A percentile compares a stretch with the other conserved stretches of the same genome.
phyloP scores from a whole-genome alignment of 2,888 invertebrate genomes.

The Glaucopsyche alexis region DNA sequence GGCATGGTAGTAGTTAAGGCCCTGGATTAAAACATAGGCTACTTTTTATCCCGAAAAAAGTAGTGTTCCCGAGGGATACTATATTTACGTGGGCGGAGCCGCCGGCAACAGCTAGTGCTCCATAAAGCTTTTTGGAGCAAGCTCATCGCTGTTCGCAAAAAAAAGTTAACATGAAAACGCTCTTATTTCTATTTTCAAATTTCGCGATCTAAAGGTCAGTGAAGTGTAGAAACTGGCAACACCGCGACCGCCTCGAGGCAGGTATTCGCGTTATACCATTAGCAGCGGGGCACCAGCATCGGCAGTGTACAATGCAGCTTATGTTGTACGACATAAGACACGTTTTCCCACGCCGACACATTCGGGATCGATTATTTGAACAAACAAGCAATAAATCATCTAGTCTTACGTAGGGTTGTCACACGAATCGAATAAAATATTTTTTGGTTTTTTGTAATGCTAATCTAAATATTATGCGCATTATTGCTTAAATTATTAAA shows the following conservation, averaged over 20 bases:
- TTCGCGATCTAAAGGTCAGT: background rate
- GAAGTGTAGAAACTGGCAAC: constrained; percentile 8
- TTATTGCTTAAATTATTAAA: too few species aligned
- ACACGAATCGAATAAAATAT: background rate
- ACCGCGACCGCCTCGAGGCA: background rate
- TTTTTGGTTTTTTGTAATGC: background rate
- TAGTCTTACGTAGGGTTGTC: constrained; percentile 43
- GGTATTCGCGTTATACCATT: constrained; percentile 46
- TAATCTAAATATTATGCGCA: too few species aligned
- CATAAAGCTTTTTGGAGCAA: too few species aligned
- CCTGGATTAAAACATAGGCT: too few species aligned
- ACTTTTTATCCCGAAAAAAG: too few species aligned
- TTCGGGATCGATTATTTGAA: constrained; percentile 74
- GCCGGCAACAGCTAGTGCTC: too few species aligned
- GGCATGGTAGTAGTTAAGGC: too few species aligned
- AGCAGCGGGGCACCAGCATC: constrained; percentile 56
- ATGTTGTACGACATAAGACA: constrained; percentile 41
- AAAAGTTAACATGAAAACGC: too few species aligned
- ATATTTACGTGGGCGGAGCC: too few species aligned
- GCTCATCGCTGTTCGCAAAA: too few species aligned
- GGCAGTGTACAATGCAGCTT: constrained; percentile 44
- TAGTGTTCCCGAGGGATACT: too few species aligned
- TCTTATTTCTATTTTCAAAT: background rate
- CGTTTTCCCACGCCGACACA: constrained; percentile 47
- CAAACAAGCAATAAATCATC: constrained; percentile 79